Conservation (phyloP, 2,888 invertebrate species). For the Scaptomyza cyrtandrae region DNA sequence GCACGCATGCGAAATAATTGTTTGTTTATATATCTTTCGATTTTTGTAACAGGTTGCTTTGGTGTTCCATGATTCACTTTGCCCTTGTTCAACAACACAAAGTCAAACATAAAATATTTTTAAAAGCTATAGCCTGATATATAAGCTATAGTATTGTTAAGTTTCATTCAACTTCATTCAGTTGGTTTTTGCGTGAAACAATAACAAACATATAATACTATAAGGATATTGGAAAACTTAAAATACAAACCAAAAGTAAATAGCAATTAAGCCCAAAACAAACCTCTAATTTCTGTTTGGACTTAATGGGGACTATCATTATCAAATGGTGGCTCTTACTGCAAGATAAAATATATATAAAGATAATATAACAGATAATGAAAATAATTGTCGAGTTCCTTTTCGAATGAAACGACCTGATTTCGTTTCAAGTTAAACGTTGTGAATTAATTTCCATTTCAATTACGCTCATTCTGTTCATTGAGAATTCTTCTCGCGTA, state of each 20-base stretch:
- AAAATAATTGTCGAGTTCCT: neutral
- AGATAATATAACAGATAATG: neutral
- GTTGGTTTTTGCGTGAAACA: no score
- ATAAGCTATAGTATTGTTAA: no score
- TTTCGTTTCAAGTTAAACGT: neutral
- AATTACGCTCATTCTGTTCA: conserved; percentile 2
- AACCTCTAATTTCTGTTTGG: conserved; percentile 1
- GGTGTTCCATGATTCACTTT: neutral
- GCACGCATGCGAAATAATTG: neutral
- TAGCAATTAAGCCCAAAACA: neutral
- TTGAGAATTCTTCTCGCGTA: conserved; percentile 1
- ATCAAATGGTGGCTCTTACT: conserved; percentile 4
- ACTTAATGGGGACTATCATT: conserved; percentile 6
- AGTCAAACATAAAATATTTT: no score
- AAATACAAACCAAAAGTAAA: neutral
- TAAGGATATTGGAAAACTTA: no score
- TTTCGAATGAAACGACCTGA: neutral
- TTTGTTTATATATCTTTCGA: neutral
- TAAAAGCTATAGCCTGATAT: no score
- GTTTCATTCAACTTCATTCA: no score
- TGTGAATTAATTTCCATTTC: conserved; percentile 2
- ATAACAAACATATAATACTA: no score
- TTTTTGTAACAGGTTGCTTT: neutral
- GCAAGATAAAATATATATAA: neutral
- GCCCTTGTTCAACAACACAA: neutral